These are phyloP conservation scores for Cassiopea xamachana DNA, from an alignment of 30 jellyfish, hydroid and myxozoan genomes.

Conservation along the genomic window DNA sequence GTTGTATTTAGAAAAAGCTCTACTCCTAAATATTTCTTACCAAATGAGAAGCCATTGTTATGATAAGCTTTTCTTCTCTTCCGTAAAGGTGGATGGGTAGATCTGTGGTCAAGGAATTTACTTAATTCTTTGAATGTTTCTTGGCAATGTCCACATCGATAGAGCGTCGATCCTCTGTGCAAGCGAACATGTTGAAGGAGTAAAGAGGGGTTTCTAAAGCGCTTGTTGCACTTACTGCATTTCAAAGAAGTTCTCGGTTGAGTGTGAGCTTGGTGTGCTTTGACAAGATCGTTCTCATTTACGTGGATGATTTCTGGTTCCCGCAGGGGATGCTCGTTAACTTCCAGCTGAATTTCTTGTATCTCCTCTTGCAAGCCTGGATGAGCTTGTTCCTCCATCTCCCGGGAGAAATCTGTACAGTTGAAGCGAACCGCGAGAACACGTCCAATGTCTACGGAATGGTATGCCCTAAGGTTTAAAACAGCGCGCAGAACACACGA, in stretches of 20 bases:
- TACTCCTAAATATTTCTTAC: conserved; percentile 5
- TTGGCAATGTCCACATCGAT: conserved; percentile 68
- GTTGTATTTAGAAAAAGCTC: background rate
- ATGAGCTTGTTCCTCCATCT: conserved; percentile 63
- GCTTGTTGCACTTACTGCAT: conserved; percentile 72
- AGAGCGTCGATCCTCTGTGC: conserved; percentile 67
- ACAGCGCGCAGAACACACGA: conserved; percentile 78
- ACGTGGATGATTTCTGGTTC: conserved; percentile 18
- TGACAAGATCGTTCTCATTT: conserved; percentile 27
- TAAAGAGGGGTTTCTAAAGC: conserved; percentile 54
- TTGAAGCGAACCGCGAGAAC: conserved; percentile 38
- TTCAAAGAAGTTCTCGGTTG: conserved; percentile 40
- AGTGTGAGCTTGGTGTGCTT: conserved; percentile 13
- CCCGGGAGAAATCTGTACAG: conserved; percentile 44
- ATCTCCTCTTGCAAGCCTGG: conserved; percentile 67
- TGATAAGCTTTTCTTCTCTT: conserved; percentile 49
- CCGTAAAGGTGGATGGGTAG: conserved; percentile 63
- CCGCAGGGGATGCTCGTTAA: conserved; percentile 23
- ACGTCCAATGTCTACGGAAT: conserved; percentile 21
- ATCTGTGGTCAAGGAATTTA: conserved; percentile 67
- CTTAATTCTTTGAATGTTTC: conserved; percentile 53
- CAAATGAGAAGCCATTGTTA: conserved; percentile 55
- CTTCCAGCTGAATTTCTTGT: conserved; percentile 53
- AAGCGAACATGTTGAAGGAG: conserved; percentile 73
- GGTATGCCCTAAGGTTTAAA: conserved; percentile 30